These are phyloP conservation scores for Trichonephila inaurata DNA, from an alignment of 1,140 invertebrate species.

Conservation along the genomic window DNA sequence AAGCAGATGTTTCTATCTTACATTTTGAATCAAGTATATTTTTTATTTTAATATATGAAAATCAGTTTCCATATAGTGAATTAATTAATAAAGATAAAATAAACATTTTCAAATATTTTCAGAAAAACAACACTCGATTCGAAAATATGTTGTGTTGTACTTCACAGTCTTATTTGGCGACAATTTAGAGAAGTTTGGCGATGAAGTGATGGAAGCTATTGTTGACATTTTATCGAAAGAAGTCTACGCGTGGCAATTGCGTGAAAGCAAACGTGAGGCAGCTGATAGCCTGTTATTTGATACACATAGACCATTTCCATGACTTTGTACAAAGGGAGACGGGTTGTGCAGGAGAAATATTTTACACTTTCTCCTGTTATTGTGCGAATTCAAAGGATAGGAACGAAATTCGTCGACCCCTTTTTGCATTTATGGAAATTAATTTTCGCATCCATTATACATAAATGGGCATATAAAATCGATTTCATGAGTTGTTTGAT, in stretches of 20 bases:
- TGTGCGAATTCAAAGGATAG: neutral
- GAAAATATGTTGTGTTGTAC: neutral
- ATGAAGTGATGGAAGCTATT: neutral
- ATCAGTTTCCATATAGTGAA: too few relatives aligned
- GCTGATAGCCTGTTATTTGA: conserved; percentile 15
- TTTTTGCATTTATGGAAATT: neutral
- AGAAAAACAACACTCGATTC: neutral
- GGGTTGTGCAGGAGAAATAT: neutral
- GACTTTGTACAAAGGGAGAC: neutral
- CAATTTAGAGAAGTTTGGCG: neutral
- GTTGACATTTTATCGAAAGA: neutral
- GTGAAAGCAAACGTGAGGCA: neutral
- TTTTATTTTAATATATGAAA: too few relatives aligned
- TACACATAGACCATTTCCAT: neutral
- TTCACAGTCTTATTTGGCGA: neutral
- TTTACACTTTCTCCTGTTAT: neutral
- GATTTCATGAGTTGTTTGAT: too few relatives aligned
- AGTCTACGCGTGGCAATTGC: neutral
- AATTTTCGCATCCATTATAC: too few relatives aligned
- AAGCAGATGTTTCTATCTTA: too few relatives aligned
- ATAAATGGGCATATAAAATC: too few relatives aligned
- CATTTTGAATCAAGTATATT: too few relatives aligned
- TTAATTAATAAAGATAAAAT: too few relatives aligned
- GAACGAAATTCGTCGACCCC: neutral
- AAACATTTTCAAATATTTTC: too few relatives aligned